These are phyloP conservation scores for Bombus cullumanus DNA, from an alignment of 1,140 invertebrate genomes.

Conservation along the genomic window DNA sequence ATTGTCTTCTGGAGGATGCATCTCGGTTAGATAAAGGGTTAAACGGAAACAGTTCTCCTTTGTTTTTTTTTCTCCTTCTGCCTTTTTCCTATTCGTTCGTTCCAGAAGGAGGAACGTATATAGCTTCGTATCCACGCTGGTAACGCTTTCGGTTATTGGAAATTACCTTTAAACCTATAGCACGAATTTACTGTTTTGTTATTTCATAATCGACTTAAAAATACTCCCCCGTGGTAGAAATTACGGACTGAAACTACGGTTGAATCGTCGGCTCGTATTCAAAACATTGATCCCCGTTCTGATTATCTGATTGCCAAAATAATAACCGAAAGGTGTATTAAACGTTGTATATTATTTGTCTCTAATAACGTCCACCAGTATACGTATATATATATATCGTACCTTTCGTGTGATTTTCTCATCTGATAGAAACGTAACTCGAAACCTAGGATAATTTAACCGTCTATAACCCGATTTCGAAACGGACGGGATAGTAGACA, in stretches of 20 bases:
- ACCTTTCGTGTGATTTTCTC: neutral
- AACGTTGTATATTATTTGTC: neutral
- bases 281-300: neutral
- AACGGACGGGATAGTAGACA: neutral
- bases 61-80: neutral
- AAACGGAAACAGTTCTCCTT: slow-evolving; percentile 5
- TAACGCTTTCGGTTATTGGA: slow-evolving; percentile 7
- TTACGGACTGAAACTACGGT: neutral
- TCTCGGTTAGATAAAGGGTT: slow-evolving; percentile 38
- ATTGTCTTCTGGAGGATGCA: slow-evolving; percentile 42
- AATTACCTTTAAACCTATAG: neutral
- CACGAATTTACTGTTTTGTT: neutral
- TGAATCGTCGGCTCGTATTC: neutral
- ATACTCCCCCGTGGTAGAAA: neutral
- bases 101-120: neutral
- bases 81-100: neutral
- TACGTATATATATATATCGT: neutral
- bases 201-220: slow-evolving; percentile 2
- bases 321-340: neutral
- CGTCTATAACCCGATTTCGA: neutral
- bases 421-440: neutral
- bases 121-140: neutral
- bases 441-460: neutral
- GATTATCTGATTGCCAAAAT: slow-evolving; percentile 10
- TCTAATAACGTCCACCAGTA: neutral